These are phyloP conservation scores for Leptodactylus fallax DNA, from an alignment of 2,797 vertebrate genomes.

Conservation along the genomic window DNA sequence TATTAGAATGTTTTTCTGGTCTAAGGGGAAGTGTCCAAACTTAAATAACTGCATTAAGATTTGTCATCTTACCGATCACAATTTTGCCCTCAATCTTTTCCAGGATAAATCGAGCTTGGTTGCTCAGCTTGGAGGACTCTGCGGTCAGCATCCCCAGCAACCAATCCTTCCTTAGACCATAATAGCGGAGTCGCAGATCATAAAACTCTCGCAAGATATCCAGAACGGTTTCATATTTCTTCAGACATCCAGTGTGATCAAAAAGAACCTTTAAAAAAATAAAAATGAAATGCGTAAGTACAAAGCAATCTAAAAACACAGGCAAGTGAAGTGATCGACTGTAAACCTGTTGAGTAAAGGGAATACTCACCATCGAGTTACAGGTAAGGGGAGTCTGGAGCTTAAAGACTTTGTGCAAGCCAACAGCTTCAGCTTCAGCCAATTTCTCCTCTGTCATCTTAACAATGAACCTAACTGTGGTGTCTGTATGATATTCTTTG, in stretches of 20 bases:
- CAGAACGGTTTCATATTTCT: conserved; percentile 88
- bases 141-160: conserved; percentile 90
- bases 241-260: conserved; percentile 92
- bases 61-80: conserved; percentile 83
- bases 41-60: not conserved
- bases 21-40: not conserved
- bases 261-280: conserved; percentile 86
- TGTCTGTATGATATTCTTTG: conserved; percentile 96
- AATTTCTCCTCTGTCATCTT: conserved; percentile 91
- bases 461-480: conserved; percentile 91
- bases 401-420: conserved; percentile 97
- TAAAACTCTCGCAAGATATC: conserved; percentile 93
- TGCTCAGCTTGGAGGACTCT: conserved; percentile 88
- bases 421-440: conserved; percentile 83
- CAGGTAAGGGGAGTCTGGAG: conserved; percentile 91
- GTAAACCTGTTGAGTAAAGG: not conserved
- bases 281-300: not conserved
- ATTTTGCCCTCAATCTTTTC: conserved; percentile 95
- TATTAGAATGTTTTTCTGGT: not conserved
- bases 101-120: conserved; percentile 98
- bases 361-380: conserved; percentile 90
- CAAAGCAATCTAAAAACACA: not conserved
- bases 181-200: conserved; percentile 92
- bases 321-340: not conserved
- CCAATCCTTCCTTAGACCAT: conserved; percentile 93